Evolutionary conservation across 2,113 vertebrate species (phyloP), one percentile per base, ranked within the genome.

Genomic region (Perccottus glenii): DNA sequence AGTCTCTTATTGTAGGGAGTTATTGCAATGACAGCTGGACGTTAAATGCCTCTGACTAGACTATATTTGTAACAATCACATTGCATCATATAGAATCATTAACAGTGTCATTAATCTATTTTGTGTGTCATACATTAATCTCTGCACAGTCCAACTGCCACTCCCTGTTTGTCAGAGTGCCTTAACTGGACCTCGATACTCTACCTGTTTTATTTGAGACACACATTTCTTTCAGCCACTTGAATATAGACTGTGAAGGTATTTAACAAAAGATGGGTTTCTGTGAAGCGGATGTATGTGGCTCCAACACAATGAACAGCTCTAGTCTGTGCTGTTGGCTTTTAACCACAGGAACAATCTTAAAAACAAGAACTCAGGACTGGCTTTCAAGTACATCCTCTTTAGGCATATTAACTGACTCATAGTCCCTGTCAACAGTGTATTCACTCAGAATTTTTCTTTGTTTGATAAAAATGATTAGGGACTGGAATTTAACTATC

Each of bases 121-220:
- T 73, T 52, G 65, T 70, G 68, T 85, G 78, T 76, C 64, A 73
- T 12, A 16, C 62, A 16, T 51, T 55, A 11, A 81, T 63, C 66
- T 48, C 70, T 83, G 78, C 79, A 85, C 68, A 77, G 60, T 85
- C 79, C 77, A 78, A 64, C 65, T 81, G 67, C 89, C 86, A 86
- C 85, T 88, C 88, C 86, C 82, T 88, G 82, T 76, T n/a, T 70
- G 16, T 52, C 19, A 14, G 36, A 14, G 68, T 66, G 69, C 35
- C 51, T 70, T n/a, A 62, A 46, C 55, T 62, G 53, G 65, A 84
- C 64, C 70, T 63, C 3, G 46, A 52, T 64, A 48, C 50, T 63
- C 32, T 58, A 9, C 56, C 16, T 57, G 48, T 78, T 75, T 12
- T 32, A 50, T 73, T 77, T 19, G 32, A n/a, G 57, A 64, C 45